Conservation (phyloP, 2,888 invertebrate species). For the Calephelis perditalis region DNA sequence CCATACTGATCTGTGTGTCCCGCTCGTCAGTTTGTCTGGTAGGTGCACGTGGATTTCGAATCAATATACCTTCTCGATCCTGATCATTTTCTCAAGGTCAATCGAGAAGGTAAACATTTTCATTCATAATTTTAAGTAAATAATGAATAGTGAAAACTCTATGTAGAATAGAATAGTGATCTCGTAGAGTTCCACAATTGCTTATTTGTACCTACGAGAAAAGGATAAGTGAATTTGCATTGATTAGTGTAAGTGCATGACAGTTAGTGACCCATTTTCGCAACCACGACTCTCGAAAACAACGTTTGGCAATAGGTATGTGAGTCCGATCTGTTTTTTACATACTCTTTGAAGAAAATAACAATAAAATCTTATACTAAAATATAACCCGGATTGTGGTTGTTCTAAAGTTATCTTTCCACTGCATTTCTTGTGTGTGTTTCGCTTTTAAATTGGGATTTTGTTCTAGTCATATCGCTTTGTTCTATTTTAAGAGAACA, state of each 20-base stretch:
- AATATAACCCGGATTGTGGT: not conserved
- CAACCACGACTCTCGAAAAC: conserved; percentile 58
- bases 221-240: conserved; percentile 42
- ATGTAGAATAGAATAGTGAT: not conserved
- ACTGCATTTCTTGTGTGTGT: conserved; percentile 11
- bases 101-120: conserved; percentile 54
- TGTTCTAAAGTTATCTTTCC: conserved; percentile 1
- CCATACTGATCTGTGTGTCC: conserved; percentile 25
- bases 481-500: conserved; percentile 19
- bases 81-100: conserved; percentile 53
- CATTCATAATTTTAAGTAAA: conserved; percentile 38
- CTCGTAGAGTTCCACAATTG: conserved; percentile 1
- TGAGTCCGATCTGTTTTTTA: conserved; percentile 46
- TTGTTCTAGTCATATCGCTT: conserved; percentile 16
- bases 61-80: conserved; percentile 39
- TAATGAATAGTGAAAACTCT: conserved; percentile 14
- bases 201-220: not conserved
- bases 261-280: conserved; percentile 69
- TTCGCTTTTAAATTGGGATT: conserved; percentile 11
- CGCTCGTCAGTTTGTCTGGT: conserved; percentile 36
- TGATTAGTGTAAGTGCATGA: conserved; percentile 57
- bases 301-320: conserved; percentile 55
- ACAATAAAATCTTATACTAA: conserved; percentile 33
- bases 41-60: conserved; percentile 42
- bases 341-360: conserved; percentile 49